Conservation (phyloP, 2,113 vertebrate genomes). For the Syngnathus scovelli region DNA sequence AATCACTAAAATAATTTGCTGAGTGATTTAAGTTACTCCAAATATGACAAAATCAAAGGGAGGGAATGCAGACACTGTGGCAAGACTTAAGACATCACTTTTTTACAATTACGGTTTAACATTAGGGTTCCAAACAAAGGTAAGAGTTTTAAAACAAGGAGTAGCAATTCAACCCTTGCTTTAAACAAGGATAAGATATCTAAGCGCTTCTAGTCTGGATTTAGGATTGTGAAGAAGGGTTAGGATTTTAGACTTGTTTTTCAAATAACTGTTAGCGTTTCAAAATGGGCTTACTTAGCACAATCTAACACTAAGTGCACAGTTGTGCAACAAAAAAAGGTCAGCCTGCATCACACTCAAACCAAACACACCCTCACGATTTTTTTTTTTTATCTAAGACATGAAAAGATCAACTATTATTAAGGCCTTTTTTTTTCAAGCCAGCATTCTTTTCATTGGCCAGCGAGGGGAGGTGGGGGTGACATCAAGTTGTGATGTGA, state of each 20-base stretch:
- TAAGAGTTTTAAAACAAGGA: neutral
- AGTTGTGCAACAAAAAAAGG: too few relatives aligned
- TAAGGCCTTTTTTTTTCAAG: neutral
- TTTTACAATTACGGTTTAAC: neutral
- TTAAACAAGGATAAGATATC: neutral
- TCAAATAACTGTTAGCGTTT: too few relatives aligned
- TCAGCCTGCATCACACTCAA: too few relatives aligned
- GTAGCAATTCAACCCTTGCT: neutral
- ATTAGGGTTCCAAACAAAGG: neutral
- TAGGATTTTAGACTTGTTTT: too few relatives aligned
- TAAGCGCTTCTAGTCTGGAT: too few relatives aligned
- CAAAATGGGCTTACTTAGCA: neutral
- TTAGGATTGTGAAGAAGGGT: too few relatives aligned
- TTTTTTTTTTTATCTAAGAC: neutral
- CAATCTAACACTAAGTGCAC: neutral
- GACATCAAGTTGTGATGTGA: neutral
- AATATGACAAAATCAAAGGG: slow-evolving; percentile 12
- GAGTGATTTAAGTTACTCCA: slow-evolving; percentile 37
- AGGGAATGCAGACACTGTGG: neutral
- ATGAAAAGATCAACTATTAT: neutral
- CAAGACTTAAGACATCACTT: neutral
- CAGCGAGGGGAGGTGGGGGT: neutral
- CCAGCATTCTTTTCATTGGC: neutral
- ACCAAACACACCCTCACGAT: too few relatives aligned
- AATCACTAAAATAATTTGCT: neutral